These are phyloP conservation scores for Cremastinae sp. DNA, from an alignment of 2,888 invertebrate species.

Conservation along the genomic window DNA sequence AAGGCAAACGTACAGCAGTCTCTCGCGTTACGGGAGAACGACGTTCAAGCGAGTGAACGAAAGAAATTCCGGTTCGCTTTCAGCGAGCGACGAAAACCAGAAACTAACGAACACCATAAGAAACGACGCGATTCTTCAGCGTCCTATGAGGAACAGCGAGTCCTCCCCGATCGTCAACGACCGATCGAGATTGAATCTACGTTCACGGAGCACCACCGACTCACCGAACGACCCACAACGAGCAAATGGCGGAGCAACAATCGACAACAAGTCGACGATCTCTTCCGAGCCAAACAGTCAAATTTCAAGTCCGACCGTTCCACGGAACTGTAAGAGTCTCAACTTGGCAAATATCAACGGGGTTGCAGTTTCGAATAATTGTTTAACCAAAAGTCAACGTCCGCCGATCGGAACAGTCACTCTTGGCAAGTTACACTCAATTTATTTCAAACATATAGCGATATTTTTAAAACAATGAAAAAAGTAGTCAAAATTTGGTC, in stretches of 20 bases:
- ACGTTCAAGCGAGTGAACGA: conserved; percentile 63
- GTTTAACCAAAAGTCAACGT: conserved; percentile 76
- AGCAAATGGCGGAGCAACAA: conserved; percentile 7
- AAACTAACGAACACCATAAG: conserved; percentile 56
- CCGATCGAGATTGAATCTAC: conserved; percentile 20
- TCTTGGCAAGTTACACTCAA: conserved; percentile 65
- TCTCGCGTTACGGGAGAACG: conserved; percentile 70
- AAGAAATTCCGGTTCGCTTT: conserved; percentile 70
- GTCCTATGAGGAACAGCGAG: conserved; percentile 5
- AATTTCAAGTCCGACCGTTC: conserved; percentile 16
- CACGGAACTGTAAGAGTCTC: conserved; percentile 33
- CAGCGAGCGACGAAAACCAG: conserved; percentile 72
- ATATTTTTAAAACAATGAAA: background rate
- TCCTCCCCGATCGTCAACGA: conserved; percentile 19
- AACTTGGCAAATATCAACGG: conserved; percentile 64
- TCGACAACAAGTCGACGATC: conserved; percentile 7
- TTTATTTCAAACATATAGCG: background rate
- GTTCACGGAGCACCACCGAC: conserved; percentile 12
- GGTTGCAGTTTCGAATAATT: conserved; percentile 69
- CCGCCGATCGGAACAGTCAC: conserved; percentile 66
- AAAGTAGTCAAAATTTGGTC: too few species aligned
- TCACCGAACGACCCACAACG: background rate
- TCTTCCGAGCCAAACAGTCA: conserved; percentile 35
- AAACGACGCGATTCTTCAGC: conserved; percentile 21
- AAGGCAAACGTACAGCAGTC: conserved; percentile 75